phyloP scores from a whole-genome alignment of 2,113 vertebrate genomes.

The Tylochromis polylepis region DNA sequence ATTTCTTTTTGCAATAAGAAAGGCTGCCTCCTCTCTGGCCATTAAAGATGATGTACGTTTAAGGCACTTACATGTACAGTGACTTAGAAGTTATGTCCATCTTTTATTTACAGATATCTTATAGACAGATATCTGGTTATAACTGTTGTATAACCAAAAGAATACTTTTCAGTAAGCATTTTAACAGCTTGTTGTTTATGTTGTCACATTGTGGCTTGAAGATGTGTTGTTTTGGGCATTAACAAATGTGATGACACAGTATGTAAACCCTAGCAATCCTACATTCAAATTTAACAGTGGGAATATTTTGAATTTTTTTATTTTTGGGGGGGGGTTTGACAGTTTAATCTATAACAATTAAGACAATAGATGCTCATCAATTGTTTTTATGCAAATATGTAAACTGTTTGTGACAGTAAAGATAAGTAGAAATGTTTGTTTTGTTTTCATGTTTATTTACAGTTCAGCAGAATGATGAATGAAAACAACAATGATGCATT shows the following conservation, averaged over 20 bases:
- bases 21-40: background rate
- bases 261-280: background rate
- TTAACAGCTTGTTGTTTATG: background rate
- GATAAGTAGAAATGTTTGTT: background rate
- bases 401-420: background rate
- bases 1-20: background rate
- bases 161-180: rapidly evolving
- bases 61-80: background rate
- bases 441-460: slow-evolving; percentile 29
- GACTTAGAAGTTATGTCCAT: background rate
- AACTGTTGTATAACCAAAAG: background rate
- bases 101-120: background rate
- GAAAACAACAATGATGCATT: slow-evolving; percentile 48
- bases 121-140: background rate
- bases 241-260: background rate
- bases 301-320: background rate
- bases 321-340: background rate
- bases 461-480: slow-evolving; percentile 76
- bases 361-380: background rate
- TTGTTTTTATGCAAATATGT: background rate
- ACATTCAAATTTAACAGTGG: background rate
- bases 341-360: background rate
- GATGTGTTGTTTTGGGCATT: background rate
- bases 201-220: background rate
- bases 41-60: background rate